phyloP scores from a whole-genome alignment of 2,113 vertebrate genomes.

The Chaenocephalus aceratus region DNA sequence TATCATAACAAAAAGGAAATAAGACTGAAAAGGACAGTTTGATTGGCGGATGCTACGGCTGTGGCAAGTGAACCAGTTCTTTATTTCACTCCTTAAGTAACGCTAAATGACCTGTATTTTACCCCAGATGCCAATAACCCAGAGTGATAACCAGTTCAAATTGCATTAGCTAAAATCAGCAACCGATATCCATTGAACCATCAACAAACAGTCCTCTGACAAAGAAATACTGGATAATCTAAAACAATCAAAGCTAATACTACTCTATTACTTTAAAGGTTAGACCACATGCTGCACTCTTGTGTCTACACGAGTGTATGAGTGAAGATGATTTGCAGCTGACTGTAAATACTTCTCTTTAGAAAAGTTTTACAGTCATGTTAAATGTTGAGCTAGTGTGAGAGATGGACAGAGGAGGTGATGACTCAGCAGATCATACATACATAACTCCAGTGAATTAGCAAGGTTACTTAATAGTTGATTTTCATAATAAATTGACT shows the following conservation, averaged over 20 bases:
- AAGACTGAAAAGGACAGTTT: too few relatives aligned
- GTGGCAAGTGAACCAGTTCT: too few relatives aligned
- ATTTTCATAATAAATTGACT: background rate
- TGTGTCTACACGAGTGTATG: slow-evolving; percentile 5
- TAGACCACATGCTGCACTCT: background rate
- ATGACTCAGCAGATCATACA: background rate
- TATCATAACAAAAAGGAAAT: too few relatives aligned
- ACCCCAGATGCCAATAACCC: too few relatives aligned
- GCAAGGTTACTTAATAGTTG: background rate
- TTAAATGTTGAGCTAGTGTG: background rate
- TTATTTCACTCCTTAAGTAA: too few relatives aligned
- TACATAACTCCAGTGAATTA: background rate
- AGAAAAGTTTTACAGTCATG: background rate
- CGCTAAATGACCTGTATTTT: too few relatives aligned
- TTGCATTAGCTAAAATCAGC: too few relatives aligned
- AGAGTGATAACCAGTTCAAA: too few relatives aligned
- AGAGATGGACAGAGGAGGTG: background rate
- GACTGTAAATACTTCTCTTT: background rate
- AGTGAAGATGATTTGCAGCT: background rate
- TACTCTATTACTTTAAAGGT: background rate
- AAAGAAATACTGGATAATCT: background rate
- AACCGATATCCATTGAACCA: too few relatives aligned
- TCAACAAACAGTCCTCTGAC: too few relatives aligned
- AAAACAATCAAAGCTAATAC: background rate
- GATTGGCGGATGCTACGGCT: too few relatives aligned